These are phyloP conservation scores for Subanguina moxae DNA, from an alignment of 1,140 invertebrate genomes.

Conservation along the genomic window DNA sequence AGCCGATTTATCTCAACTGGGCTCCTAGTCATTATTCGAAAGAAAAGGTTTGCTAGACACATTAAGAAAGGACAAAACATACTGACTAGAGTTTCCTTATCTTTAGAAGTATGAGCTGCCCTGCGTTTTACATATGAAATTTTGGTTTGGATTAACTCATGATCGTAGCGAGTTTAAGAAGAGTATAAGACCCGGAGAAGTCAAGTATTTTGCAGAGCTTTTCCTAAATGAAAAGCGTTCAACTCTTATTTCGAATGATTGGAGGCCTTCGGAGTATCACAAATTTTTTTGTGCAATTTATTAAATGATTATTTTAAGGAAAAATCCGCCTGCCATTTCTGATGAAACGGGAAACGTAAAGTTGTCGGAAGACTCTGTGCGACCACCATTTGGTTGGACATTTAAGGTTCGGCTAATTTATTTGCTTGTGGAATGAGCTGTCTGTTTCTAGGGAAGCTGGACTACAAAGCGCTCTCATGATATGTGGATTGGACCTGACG, in stretches of 20 bases:
- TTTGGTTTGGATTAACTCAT: conserved; percentile 33
- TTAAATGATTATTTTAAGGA: conserved; percentile 4
- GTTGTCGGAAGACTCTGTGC: conserved; percentile 26
- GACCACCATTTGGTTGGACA: conserved; percentile 33
- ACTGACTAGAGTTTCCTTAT: background rate
- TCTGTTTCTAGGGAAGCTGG: conserved; percentile 35
- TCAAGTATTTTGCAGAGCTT: conserved; percentile 46
- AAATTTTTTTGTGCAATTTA: background rate
- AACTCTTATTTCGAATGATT: conserved; percentile 23
- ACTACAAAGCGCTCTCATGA: conserved; percentile 42
- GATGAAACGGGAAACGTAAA: conserved; percentile 35
- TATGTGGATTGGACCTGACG: conserved; percentile 46
- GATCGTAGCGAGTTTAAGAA: conserved; percentile 20
- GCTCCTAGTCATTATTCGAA: conserved; percentile 24
- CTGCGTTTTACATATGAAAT: conserved; percentile 36
- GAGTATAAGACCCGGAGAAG: conserved; percentile 18
- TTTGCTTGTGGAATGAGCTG: conserved; percentile 1
- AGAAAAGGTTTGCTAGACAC: conserved; percentile 1
- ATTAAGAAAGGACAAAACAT: background rate
- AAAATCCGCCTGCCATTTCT: conserved; percentile 26
- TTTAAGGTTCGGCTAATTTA: conserved; percentile 29
- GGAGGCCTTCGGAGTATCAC: conserved; percentile 27
- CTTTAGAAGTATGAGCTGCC: conserved; percentile 40
- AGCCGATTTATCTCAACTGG: conserved; percentile 36
- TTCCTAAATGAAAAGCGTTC: conserved; percentile 40